Base-by-base conservation (phyloP, 2,797 vertebrate genomes). In the Sebastes cheni region DNA sequence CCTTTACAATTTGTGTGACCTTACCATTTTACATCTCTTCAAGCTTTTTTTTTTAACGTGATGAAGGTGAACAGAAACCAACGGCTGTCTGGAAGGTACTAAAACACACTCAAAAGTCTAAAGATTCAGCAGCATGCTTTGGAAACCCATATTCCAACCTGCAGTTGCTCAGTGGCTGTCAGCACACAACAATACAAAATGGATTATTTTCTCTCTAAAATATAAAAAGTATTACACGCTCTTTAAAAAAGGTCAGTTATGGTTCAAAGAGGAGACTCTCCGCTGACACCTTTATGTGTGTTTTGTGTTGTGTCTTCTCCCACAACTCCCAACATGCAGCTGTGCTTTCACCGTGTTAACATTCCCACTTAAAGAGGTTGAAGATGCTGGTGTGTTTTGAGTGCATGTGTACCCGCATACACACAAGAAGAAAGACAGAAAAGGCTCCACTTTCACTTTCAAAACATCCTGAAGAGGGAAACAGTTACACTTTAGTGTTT, bases 381-480 rank as follows among this genome's bases (percentile, higher is more conserved):
- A 52, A 52, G 46, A n/a, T 9, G 46, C 18, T 9, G 20, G 79
- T 68, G 50, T 46, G 65, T 81, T 6, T 6, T 66, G 73, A 13
- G 68, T 74, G 32, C 64, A 3, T 61, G 29, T 64, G 59, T 23
- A n/a, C 80, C 82, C 70, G 7, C 20, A 85, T 79, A 13, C 10
- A 62, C 22, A 12, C 6, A 2, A 64, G 62, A 39, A 75, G 22
- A 67, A 61, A 80, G 65, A 60, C n/a, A 65, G 32, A 67, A 60
- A 58, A 36, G 56, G 54, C 77, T 87, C 71, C n/a, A 59, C 75
- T 91, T 92, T 91, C 76, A 62, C 86, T 92, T 82, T 91, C 71
- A 79, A 86, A 92, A 92, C 91, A 91, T 91, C 90, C 90, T 88
- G 92, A 72, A 59, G 77, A 79, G 79, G 75, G 83, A 83, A 87